Conservation (phyloP, 2,888 invertebrate genomes). For the Drosophila ustulata region DNA sequence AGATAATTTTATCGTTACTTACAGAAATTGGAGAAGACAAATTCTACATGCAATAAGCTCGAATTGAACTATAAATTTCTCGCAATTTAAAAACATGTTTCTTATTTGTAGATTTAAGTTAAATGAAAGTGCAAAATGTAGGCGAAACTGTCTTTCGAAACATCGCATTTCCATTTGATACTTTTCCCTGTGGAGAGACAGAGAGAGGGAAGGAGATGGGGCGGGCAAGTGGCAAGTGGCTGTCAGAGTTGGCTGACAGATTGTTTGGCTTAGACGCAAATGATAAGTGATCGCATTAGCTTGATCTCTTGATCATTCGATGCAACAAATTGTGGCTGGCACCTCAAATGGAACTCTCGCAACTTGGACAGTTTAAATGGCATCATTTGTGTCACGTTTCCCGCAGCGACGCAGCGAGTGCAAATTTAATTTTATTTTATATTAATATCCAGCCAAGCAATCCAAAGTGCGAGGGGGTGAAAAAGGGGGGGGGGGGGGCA, state of each 20-base stretch:
- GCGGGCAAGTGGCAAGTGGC: neutral
- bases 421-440: constrained; percentile 50
- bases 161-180: neutral
- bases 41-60: too few species aligned
- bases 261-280: neutral
- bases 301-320: neutral
- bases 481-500: neutral
- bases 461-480: neutral
- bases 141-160: neutral
- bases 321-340: neutral
- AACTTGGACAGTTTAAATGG: constrained; percentile 39
- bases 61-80: too few species aligned
- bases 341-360: neutral
- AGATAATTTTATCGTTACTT: too few species aligned
- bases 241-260: constrained; percentile 1
- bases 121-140: neutral
- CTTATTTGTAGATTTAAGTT: too few species aligned
- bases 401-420: constrained; percentile 19
- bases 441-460: constrained; percentile 34
- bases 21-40: too few species aligned
- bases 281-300: constrained; percentile 6
- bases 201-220: too few species aligned
- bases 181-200: too few species aligned
- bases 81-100: too few species aligned
- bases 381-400: constrained; percentile 40